Base-by-base conservation (phyloP, 2,888 invertebrate genomes). In the Allophyes oxyacanthae region DNA sequence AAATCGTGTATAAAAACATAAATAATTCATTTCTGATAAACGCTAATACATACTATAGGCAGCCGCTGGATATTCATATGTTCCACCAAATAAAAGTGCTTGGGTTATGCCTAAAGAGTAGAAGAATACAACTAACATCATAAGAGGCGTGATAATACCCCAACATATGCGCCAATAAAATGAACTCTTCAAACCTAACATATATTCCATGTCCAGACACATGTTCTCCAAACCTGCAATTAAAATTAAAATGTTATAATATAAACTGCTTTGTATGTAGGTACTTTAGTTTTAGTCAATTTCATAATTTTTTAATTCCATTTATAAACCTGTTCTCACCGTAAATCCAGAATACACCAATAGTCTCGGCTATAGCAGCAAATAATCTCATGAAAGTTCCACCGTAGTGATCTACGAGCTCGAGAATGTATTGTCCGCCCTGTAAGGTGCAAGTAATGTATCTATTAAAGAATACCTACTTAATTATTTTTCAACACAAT, bases 111-210 rank as follows among this genome's bases (percentile, higher is more conserved):
- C 89, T 57, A 97, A 85, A 7, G 96, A 96, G 81, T 97, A 97
- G 43, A 97, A 86, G 74, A 97, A 95, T 44, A 98, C 97, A 0
- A 94, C 82, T 1, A 96, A 94, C 94, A 97, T 96, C 30, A 97
- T 89, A 0, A 95, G 54, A 0, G 98, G 98, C 0, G 97, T 97
- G 2, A 97, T 78, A 6, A 97, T 77, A 0, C 95, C 94, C 98
- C 98, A 98, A 75, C 97, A 97, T 15, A 97, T 78, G 57, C 97
- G 95, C 98, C 98, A 98, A 82, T 97, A 98, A 64, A 95, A 83
- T 0, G 96, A 95, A 0, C 80, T 95, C 84, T 96, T 95, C 25
- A 93, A 89, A 3, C 96, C 95, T 70, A 97, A 87, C 98, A 98
- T 98, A 82, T 96, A 98, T 84, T 98, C 97, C 48, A 97, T 92